Conservation (phyloP, 2,888 invertebrate species). For the Hesperia comma region DNA sequence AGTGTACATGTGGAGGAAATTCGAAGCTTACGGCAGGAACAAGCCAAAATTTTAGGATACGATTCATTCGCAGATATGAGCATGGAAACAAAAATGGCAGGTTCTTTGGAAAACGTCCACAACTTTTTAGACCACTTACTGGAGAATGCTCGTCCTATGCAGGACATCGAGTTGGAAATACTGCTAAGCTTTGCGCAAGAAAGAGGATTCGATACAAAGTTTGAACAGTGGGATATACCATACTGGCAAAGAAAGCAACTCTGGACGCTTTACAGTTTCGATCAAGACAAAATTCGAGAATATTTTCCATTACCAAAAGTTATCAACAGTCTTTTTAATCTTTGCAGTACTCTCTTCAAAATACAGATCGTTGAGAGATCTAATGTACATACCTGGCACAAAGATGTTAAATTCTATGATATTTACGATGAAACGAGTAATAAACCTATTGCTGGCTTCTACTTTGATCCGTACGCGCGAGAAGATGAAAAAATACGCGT, state of each 20-base stretch:
- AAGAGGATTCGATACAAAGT: conserved; percentile 87
- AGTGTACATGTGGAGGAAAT: conserved; percentile 91
- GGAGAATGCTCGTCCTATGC: conserved; percentile 88
- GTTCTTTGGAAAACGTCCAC: conserved; percentile 89
- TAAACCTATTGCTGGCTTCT: conserved; percentile 91
- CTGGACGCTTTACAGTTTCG: conserved; percentile 85
- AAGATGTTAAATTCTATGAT: conserved; percentile 92
- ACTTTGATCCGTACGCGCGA: conserved; percentile 91
- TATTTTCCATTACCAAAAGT: conserved; percentile 94
- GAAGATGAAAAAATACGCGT: conserved; percentile 85
- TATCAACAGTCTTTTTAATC: conserved; percentile 89
- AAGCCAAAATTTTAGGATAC: conserved; percentile 91
- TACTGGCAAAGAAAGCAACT: conserved; percentile 94
- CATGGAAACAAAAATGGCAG: conserved; percentile 97
- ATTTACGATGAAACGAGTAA: conserved; percentile 87
- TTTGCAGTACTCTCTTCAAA: conserved; percentile 91
- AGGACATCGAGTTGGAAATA: conserved; percentile 88
- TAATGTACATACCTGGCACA: conserved; percentile 91
- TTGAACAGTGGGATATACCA: conserved; percentile 93
- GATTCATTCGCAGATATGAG: conserved; percentile 92
- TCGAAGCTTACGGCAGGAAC: conserved; percentile 86
- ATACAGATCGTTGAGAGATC: conserved; percentile 88
- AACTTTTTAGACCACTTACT: conserved; percentile 87
- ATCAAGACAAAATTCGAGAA: conserved; percentile 88
- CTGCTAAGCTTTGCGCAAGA: conserved; percentile 89